Evolutionary conservation across 1,140 invertebrate species (phyloP), one percentile per base, ranked within the genome.

Genomic region (Polypedilum pembai): DNA sequence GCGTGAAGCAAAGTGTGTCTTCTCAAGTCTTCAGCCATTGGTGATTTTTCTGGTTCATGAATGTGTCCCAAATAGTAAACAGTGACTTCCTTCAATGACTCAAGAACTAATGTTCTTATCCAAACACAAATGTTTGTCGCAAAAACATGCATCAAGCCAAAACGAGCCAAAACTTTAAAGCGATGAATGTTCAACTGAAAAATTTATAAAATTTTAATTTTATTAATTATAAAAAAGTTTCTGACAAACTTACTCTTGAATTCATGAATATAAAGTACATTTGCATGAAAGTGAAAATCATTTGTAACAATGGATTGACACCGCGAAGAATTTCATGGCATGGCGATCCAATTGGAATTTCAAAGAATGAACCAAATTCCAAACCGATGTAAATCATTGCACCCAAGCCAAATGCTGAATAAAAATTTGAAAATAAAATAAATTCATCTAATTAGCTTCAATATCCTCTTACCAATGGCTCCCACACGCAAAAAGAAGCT

Each of bases 261-360:
- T 98, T 98, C 89, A 97, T 96, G 85, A 98, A 98, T 80, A 98
- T 96, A 81, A 98, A 98, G 80, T 98, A 98, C 93, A 98, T 97
- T 84, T 98, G 96, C 88, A 95, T 95, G 80, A 98, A 98, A 12
- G 95, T 97, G 85, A 98, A 98, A 41, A 96, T 89, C 88, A 98
- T 94, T 80, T 98, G 95, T 8, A 98, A 86, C 76, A 97, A 85
- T 40, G 94, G 94, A 83, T 96, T 95, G n/a, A 98, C 87, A 21
- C 92, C 93, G 76, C 91, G 88, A 69, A 96, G 84, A 74, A 96
- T 93, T 79, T 94, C 90, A 84, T 95, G 94, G 79, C 93, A 97
- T 1, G 91, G 92, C 21, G 93, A 96, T 74, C 87, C 88, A 77
- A 91, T 88, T n/a, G 92, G 94, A 74, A 95, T 89, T 83, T 96